Evolutionary conservation across 2,113 vertebrate genomes (phyloP).

Genomic region (Turnix velox): DNA sequence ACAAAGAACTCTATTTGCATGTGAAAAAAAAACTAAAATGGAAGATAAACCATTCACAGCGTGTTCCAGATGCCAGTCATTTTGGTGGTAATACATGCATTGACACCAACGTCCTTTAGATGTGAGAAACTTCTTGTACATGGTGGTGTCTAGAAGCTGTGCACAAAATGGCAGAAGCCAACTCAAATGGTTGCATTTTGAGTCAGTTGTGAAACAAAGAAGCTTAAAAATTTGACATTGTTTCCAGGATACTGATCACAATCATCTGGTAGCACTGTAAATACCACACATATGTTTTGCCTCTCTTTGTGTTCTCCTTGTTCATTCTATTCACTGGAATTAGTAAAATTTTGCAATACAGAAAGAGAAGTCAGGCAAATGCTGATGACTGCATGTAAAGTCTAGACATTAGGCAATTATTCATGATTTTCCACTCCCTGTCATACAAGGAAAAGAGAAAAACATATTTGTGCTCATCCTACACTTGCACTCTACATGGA

Average conservation of each 20-base stretch:
- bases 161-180: neutral
- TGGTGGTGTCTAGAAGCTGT: neutral
- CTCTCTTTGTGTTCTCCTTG: neutral
- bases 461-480: neutral
- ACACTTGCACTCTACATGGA: neutral
- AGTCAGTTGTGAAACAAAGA: neutral
- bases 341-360: neutral
- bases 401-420: slow-evolving; percentile 34
- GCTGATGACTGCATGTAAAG: neutral
- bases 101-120: neutral
- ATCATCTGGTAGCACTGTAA: neutral
- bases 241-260: slow-evolving; percentile 20
- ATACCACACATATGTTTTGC: slow-evolving; percentile 8
- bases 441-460: slow-evolving; percentile 6
- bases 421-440: neutral
- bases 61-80: neutral
- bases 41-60: neutral
- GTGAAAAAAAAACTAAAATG: neutral
- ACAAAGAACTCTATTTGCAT: neutral
- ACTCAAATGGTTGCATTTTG: neutral
- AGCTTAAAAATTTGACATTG: neutral
- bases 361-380: neutral
- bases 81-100: neutral
- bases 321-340: neutral
- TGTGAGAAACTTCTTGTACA: rapidly evolving